phyloP scores from a whole-genome alignment of 2,888 invertebrate species.

The Agriopis marginaria region DNA sequence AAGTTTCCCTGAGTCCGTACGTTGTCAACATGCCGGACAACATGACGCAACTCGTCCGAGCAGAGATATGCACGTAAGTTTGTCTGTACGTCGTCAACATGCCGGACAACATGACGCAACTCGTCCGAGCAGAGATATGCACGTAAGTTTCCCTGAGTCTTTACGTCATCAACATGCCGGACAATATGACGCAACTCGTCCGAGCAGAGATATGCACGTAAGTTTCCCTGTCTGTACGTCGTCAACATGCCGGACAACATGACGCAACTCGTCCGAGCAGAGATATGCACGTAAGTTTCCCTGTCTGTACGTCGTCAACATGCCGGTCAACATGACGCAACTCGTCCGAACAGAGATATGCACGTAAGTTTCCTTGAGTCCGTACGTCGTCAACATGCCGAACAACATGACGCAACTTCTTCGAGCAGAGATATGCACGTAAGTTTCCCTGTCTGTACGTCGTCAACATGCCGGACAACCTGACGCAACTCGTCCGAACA shows the following conservation, averaged over 20 bases:
- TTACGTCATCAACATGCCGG: constrained; percentile 94
- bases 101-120: constrained; percentile 91
- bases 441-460: constrained; percentile 87
- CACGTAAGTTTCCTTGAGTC: too few relatives aligned
- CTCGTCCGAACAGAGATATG: too few relatives aligned
- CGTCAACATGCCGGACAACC: constrained; percentile 92
- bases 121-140: constrained; percentile 94
- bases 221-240: constrained; percentile 87
- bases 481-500: constrained; percentile 93
- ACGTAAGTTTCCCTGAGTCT: constrained; percentile 84
- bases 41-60: constrained; percentile 92
- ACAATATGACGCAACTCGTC: constrained; percentile 92
- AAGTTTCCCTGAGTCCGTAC: constrained; percentile 84
- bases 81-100: constrained; percentile 92
- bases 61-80: constrained; percentile 93
- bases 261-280: constrained; percentile 93
- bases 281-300: constrained; percentile 91
- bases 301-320: too few relatives aligned
- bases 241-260: constrained; percentile 92
- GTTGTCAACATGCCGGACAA: constrained; percentile 93
- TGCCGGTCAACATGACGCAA: too few relatives aligned
- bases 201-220: constrained; percentile 94
- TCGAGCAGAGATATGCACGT: constrained; percentile 93
- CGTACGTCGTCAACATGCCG: constrained; percentile 94
- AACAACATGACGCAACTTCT: constrained; percentile 93